A percentile compares a stretch with the other conserved stretches of the same genome.
Evolutionary conservation across 2,797 vertebrate genomes (phyloP).

Genomic region (Avahi laniger): DNA sequence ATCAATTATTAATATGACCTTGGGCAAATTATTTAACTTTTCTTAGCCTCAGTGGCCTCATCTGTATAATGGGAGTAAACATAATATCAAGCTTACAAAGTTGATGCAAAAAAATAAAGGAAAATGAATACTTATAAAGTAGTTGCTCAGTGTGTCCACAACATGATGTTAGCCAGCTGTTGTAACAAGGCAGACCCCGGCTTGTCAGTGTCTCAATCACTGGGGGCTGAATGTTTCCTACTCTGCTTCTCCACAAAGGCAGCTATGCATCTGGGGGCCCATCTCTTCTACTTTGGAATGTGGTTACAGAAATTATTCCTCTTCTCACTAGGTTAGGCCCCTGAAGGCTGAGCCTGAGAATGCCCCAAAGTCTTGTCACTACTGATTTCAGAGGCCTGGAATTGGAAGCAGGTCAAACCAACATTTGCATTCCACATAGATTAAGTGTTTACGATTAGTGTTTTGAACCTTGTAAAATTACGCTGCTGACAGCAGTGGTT

Average conservation of each 20-base stretch:
- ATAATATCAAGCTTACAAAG: background rate
- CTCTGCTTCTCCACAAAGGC: background rate
- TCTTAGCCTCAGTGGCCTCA: background rate
- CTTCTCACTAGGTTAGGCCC: background rate
- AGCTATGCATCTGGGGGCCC: background rate
- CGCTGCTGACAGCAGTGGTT: background rate
- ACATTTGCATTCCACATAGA: background rate
- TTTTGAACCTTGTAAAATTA: background rate
- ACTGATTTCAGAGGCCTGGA: background rate
- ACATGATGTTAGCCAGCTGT: background rate
- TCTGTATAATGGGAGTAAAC: background rate
- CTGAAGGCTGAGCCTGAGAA: background rate
- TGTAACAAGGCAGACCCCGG: background rate
- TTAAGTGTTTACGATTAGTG: background rate
- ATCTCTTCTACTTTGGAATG: background rate
- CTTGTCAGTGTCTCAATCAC: background rate
- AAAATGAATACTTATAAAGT: background rate
- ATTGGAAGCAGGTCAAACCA: background rate
- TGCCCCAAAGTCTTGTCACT: background rate
- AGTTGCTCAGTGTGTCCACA: background rate
- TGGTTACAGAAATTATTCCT: background rate
- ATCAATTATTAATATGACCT: background rate
- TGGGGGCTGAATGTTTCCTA: background rate
- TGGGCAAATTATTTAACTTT: background rate
- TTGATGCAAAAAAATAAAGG: background rate